Evolutionary conservation across 2,113 vertebrate genomes (phyloP).

Genomic region (Platysternon megacephalum): DNA sequence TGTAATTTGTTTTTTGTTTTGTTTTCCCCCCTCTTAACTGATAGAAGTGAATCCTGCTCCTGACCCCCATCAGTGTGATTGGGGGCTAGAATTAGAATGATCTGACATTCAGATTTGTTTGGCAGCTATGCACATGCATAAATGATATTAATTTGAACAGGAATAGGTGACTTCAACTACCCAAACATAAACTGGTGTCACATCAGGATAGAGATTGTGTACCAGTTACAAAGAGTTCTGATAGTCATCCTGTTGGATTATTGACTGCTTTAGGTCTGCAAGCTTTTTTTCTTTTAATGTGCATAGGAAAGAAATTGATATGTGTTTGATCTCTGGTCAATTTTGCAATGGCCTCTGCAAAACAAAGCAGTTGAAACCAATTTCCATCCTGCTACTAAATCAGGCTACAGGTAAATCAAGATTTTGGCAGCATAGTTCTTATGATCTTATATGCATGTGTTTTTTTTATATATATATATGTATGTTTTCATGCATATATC

Average conservation of each 20-base stretch:
- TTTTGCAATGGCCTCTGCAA: constrained; percentile 41
- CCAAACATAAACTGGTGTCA: background rate
- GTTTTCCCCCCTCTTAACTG: background rate
- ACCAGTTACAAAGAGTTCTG: constrained; percentile 64
- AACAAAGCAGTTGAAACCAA: constrained; percentile 20
- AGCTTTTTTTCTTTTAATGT: constrained; percentile 41
- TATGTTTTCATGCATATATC: constrained; percentile 13
- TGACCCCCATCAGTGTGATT: background rate
- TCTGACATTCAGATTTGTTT: background rate
- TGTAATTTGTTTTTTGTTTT: background rate
- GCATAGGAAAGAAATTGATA: constrained; percentile 48
- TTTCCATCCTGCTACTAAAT: constrained; percentile 31
- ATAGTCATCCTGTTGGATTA: constrained; percentile 49
- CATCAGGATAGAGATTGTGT: background rate
- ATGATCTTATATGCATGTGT: background rate
- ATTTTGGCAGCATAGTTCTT: background rate
- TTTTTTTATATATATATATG: background rate
- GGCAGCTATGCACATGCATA: background rate
- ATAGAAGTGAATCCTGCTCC: background rate
- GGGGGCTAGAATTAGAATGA: background rate
- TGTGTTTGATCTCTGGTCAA: constrained; percentile 42
- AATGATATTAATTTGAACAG: background rate
- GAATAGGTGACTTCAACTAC: background rate
- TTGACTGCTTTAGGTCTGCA: constrained; percentile 41
- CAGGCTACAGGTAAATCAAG: constrained; percentile 10